Evolutionary conservation across 2,888 invertebrate species (phyloP).

Genomic region (Lordiphosa andalusiaca): DNA sequence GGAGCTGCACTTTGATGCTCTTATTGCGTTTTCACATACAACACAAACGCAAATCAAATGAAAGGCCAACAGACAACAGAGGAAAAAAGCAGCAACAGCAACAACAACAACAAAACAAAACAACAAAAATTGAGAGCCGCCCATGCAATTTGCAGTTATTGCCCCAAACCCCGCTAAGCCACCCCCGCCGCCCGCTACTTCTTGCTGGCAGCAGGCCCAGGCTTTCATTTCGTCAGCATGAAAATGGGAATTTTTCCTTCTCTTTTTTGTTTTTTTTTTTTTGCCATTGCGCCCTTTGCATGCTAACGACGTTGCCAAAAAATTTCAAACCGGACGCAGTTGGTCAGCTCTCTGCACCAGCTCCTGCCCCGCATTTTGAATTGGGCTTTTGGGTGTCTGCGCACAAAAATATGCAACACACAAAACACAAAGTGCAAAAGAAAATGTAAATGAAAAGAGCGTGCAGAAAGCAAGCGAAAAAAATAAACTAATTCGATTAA

Average conservation of each 20-base stretch:
- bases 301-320: conserved; percentile 66
- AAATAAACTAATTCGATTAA: conserved; percentile 70
- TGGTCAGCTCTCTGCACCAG: conserved; percentile 51
- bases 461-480: conserved; percentile 33
- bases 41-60: conserved; percentile 66
- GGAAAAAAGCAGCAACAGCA: conserved; percentile 10
- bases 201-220: conserved; percentile 55
- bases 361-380: not conserved
- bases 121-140: conserved; percentile 71
- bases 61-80: conserved; percentile 59
- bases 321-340: conserved; percentile 61
- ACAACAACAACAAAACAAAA: conserved; percentile 12
- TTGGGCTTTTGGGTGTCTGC: conserved; percentile 22
- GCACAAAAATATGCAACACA: conserved; percentile 68
- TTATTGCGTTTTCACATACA: conserved; percentile 62
- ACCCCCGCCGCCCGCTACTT: not conserved
- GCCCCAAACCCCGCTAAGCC: conserved; percentile 11
- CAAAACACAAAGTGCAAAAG: conserved; percentile 62
- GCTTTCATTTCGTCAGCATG: conserved; percentile 71
- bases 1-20: conserved; percentile 69
- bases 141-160: conserved; percentile 75
- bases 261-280: conserved; percentile 42
- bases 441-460: conserved; percentile 68
- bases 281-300: conserved; percentile 35
- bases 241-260: conserved; percentile 57